Percentiles rank a stretch among this genome's conserved stretches.
Evolutionary conservation across 2,113 vertebrate species (phyloP).

Genomic region (Chaenogobius annularis): DNA sequence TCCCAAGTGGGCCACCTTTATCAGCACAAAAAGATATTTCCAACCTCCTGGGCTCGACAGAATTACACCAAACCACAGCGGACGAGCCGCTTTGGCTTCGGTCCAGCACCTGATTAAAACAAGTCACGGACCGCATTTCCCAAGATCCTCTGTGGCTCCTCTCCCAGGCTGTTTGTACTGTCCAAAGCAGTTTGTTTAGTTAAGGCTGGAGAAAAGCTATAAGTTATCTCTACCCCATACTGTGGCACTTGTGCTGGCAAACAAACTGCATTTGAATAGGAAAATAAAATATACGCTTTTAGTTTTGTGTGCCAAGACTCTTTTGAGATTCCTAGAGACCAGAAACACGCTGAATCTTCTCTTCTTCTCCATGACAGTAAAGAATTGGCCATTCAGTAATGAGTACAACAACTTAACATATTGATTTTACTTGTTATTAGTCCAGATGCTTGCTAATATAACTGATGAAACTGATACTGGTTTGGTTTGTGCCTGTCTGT

Average conservation of each 20-base stretch:
- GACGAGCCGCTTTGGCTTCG: conserved; percentile 41
- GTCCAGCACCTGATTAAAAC: conserved; percentile 62
- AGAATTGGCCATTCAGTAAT: not conserved
- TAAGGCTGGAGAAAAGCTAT: conserved; percentile 14
- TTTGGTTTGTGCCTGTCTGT: not conserved
- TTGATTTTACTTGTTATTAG: not conserved
- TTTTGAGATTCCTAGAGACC: not conserved
- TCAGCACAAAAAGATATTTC: conserved; percentile 15
- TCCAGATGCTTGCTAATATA: too few species aligned
- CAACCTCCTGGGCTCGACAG: conserved; percentile 24
- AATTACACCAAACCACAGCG: conserved; percentile 43
- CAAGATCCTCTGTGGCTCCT: conserved; percentile 20
- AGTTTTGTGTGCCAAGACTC: not conserved
- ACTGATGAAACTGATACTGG: too few species aligned
- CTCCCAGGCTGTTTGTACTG: conserved; percentile 7
- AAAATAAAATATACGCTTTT: conserved; percentile 17
- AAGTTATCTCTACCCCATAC: conserved; percentile 11
- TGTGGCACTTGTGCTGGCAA: conserved; percentile 12
- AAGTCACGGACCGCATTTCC: conserved; percentile 34
- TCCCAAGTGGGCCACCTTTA: conserved; percentile 10
- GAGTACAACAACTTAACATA: not conserved
- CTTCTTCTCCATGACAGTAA: not conserved
- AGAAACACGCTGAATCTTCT: not conserved
- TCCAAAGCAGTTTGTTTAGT: conserved; percentile 8
- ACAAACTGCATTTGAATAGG: conserved; percentile 23